Conservation (phyloP, 2,888 invertebrate genomes). For the Phymatocera aterrima region DNA sequence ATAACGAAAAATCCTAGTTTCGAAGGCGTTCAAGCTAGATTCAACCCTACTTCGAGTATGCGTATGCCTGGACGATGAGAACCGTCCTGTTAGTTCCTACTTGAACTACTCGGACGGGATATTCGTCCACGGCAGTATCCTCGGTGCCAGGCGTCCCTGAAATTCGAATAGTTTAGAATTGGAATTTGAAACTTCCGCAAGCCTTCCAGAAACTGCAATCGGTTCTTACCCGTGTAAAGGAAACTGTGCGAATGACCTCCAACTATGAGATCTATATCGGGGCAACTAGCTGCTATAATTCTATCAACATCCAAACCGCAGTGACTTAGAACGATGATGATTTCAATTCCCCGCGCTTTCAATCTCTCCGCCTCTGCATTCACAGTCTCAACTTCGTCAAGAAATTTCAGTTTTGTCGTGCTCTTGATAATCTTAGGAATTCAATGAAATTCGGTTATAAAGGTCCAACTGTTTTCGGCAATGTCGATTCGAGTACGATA, state of each 20-base stretch:
- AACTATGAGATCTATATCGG: constrained; percentile 88
- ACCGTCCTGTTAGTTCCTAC: constrained; percentile 77
- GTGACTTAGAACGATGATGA: constrained; percentile 89
- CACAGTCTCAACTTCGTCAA: constrained; percentile 82
- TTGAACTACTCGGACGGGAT: constrained; percentile 83
- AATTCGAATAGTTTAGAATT: not conserved
- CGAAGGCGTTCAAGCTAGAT: not conserved
- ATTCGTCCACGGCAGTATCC: constrained; percentile 79
- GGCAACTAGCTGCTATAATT: constrained; percentile 81
- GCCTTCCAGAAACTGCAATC: constrained; percentile 47
- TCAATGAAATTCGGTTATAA: not conserved
- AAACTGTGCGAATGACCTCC: constrained; percentile 91
- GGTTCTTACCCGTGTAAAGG: constrained; percentile 78
- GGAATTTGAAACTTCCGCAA: not conserved
- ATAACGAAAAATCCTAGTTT: not conserved
- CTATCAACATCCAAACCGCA: constrained; percentile 84
- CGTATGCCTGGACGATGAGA: constrained; percentile 85
- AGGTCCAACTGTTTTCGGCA: not conserved
- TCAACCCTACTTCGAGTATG: constrained; percentile 78
- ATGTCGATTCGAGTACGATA: not conserved
- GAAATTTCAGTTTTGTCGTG: constrained; percentile 82
- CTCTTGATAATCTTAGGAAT: constrained; percentile 79
- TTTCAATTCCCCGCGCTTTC: constrained; percentile 80
- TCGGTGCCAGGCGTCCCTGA: constrained; percentile 50
- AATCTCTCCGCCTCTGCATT: constrained; percentile 82